Base-by-base conservation (phyloP, 2,113 vertebrate genomes). In the Bufo bufo region DNA sequence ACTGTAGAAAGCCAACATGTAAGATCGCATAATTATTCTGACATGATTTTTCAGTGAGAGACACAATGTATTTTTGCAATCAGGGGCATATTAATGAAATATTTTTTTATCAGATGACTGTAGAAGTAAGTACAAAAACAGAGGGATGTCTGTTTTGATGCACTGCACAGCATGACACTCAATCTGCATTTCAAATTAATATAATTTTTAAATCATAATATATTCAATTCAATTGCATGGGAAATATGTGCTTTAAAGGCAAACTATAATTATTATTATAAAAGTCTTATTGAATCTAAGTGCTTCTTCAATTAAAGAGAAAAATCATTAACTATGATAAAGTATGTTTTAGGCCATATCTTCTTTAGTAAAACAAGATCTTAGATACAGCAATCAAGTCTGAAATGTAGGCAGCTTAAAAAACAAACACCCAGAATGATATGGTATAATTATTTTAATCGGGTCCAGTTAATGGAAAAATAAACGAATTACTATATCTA, bases 221-320 rank as follows among this genome's bases (percentile, higher is more conserved):
- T 69, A 84, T 84, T 69, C 47, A 49, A 8, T 50, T 54, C 19
- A 84, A 33, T 66, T 69, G 82, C 63, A 84, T 54, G 49, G 33
- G 14, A 83, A 84, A 16, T 33, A 84, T 19, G 49, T 71, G 66
- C 82, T 69, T 52, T 84, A 66, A 69, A 69, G 82, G 63, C 20
- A 84, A 84, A n/a, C 63, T 84, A 69, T 71, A 71, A 84, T 84
- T 33, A 84, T 84, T 84, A 49, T 52, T 54, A 52, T 84, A 71
- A 84, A 83, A 71, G 49, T 84, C 20, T 23, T 84, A 69, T 54
- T 69, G 65, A 52, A 84, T 83, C 54, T 66, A 12, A 47, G 54
- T 54, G 65, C 63, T 33, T 17, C 82, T 33, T 84, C 50, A 16
- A 84, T 84, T 84, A 71, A 84, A 84, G 82, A 71, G 82, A n/a